Evolutionary conservation across 2,113 vertebrate species (phyloP).

Genomic region (Sminthopsis crassicaudata): DNA sequence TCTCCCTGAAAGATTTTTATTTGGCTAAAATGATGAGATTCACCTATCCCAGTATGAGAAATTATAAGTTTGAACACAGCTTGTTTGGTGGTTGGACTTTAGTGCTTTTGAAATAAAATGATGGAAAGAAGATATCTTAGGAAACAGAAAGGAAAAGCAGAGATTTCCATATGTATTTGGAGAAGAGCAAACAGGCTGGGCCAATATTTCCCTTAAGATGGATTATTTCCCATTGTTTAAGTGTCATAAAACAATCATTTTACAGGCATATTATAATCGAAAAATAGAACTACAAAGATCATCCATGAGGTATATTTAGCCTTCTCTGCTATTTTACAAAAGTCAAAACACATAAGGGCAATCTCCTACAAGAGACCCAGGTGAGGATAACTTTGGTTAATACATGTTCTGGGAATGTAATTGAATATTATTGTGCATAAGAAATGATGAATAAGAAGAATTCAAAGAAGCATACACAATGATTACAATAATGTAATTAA

Average conservation of each 20-base stretch:
- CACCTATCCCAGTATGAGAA: conserved; percentile 36
- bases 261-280: not conserved
- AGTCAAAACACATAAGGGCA: not conserved
- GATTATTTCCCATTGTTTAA: not conserved
- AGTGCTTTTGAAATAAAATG: not conserved
- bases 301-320: not conserved
- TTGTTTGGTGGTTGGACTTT: not conserved
- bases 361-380: not conserved
- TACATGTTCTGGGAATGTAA: not conserved
- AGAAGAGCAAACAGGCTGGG: not conserved
- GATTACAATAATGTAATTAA: not conserved
- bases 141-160: not conserved
- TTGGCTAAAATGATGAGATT: conserved; percentile 31
- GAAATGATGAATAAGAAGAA: not conserved
- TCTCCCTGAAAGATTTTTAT: conserved; percentile 15
- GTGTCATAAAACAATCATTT: not conserved
- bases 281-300: not conserved
- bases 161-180: not conserved
- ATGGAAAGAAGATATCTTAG: not conserved
- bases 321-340: not conserved
- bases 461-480: not conserved
- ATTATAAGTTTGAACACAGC: not conserved
- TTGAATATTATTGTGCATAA: not conserved
- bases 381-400: not conserved
- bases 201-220: not conserved